Percentiles rank a stretch among this genome's conserved stretches.
Evolutionary conservation across 2,797 vertebrate genomes (phyloP).

Genomic region (Pristis pectinata): DNA sequence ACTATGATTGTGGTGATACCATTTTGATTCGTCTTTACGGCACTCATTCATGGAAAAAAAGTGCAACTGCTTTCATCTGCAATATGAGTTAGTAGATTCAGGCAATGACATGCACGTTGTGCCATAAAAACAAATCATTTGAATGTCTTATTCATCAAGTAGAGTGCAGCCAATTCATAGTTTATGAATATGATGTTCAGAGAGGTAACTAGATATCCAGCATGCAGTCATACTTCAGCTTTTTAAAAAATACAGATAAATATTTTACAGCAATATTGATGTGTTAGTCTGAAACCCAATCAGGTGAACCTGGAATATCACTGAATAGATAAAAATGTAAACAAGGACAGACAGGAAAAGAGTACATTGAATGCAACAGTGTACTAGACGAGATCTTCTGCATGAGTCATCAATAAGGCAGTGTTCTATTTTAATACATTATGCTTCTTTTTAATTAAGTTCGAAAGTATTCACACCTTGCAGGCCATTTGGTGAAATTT

Average conservation of each 20-base stretch:
- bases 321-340: constrained; percentile 14
- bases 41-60: not conserved
- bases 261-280: not conserved
- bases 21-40: not conserved
- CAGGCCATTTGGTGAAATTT: not conserved
- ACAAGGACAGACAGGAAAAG: not conserved
- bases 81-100: not conserved
- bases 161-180: constrained; percentile 8
- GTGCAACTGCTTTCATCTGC: not conserved
- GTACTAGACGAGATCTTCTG: not conserved
- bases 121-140: not conserved
- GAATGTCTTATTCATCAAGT: not conserved
- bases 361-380: not conserved
- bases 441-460: not conserved
- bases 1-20: not conserved
- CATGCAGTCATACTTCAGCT: not conserved
- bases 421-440: not conserved
- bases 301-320: not conserved
- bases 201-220: not conserved
- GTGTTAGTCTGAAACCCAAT: constrained; percentile 10
- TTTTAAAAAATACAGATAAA: not conserved
- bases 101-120: not conserved
- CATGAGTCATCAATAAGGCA: not conserved
- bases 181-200: not conserved
- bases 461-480: not conserved